Conservation (phyloP, 2,797 vertebrate genomes). For the Neosilurus hyrtlii region DNA sequence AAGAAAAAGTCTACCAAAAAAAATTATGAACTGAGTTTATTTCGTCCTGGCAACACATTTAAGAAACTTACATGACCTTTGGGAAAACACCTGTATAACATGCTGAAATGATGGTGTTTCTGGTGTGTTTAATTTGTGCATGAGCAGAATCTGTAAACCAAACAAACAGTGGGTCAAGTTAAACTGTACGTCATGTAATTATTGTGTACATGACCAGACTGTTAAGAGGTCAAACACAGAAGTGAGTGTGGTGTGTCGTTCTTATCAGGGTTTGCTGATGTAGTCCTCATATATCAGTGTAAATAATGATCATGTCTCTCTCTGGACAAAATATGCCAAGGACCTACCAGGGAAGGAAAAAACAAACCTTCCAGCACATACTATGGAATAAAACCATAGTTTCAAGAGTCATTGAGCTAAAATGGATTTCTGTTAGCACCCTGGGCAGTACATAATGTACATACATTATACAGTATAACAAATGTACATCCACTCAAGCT, state of each 20-base stretch:
- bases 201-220: conserved; percentile 5
- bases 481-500: neutral
- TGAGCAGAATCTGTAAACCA: conserved; percentile 6
- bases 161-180: neutral
- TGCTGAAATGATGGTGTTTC: neutral
- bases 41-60: neutral
- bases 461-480: neutral
- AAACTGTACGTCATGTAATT: neutral
- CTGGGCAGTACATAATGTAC: neutral
- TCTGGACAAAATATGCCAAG: conserved; percentile 4
- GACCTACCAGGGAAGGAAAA: neutral
- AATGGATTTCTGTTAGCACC: neutral
- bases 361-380: neutral
- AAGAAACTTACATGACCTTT: neutral
- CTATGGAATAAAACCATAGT: neutral
- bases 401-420: conserved; percentile 1
- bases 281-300: neutral
- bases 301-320: conserved; percentile 11
- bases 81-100: neutral
- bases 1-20: neutral
- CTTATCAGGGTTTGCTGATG: conserved; percentile 3
- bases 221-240: conserved; percentile 7
- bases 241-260: neutral
- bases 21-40: neutral
- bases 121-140: conserved; percentile 2